phyloP scores from a whole-genome alignment of 2,113 vertebrate genomes.

The Megaptera novaeangliae region DNA sequence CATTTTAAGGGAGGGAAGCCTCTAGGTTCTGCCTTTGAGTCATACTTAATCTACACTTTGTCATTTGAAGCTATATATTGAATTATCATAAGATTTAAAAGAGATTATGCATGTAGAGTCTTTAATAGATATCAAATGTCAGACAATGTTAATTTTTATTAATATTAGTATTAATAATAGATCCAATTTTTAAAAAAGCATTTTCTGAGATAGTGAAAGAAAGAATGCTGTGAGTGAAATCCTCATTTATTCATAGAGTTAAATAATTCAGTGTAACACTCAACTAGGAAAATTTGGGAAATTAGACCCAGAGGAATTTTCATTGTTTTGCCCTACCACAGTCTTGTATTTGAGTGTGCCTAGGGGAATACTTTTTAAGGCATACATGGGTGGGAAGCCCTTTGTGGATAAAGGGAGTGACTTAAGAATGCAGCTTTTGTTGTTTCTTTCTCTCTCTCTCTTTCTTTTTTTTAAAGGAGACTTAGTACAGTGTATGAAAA shows the following conservation, averaged over 20 bases:
- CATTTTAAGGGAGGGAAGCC: background rate
- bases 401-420: slow-evolving; percentile 10
- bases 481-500: background rate
- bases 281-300: slow-evolving; percentile 15
- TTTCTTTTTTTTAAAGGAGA: background rate
- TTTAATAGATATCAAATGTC: background rate
- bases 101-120: background rate
- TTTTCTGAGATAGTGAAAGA: background rate
- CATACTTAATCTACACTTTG: background rate
- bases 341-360: background rate
- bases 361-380: slow-evolving; percentile 5
- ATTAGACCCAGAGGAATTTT: background rate
- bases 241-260: background rate
- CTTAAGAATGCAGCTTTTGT: slow-evolving; percentile 35
- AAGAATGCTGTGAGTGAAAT: background rate
- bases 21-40: background rate
- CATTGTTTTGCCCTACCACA: background rate
- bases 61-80: background rate
- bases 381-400: slow-evolving; percentile 12
- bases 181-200: background rate
- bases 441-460: background rate
- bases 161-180: background rate
- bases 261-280: slow-evolving; percentile 1
- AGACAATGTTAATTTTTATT: background rate
- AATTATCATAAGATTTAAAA: background rate